Percentiles rank a stretch among this genome's conserved stretches.
Conservation (phyloP, 1,140 invertebrate species). For the Papilio xuthus region DNA sequence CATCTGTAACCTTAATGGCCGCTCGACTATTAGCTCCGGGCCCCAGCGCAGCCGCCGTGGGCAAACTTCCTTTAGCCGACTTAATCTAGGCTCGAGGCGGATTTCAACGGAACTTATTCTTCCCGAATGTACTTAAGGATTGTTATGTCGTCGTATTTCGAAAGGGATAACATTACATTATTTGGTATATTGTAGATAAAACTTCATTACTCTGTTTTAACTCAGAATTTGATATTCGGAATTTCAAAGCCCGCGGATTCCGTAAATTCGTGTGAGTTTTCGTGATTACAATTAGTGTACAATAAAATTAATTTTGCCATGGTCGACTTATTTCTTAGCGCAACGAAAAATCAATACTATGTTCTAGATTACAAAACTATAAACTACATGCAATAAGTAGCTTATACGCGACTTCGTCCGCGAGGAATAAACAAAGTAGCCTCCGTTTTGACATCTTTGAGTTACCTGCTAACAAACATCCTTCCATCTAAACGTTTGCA, state of each 20-base stretch:
- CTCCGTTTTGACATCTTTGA: no score
- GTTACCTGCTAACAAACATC: no score
- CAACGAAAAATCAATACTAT: background rate
- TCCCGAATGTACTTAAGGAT: constrained; percentile 48
- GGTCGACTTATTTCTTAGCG: background rate
- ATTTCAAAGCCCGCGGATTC: background rate
- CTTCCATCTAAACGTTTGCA: no score
- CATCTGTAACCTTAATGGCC: constrained; percentile 55
- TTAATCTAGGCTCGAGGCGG: constrained; percentile 55
- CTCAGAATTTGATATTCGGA: background rate
- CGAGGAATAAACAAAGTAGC: no score
- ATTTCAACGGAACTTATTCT: constrained; percentile 51
- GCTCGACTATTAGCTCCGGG: constrained; percentile 55
- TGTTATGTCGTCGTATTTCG: constrained; percentile 37
- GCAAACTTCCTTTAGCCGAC: constrained; percentile 53
- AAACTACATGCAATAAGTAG: no score
- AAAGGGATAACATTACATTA: constrained; percentile 34
- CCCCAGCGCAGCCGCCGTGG: constrained; percentile 41
- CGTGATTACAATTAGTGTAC: background rate
- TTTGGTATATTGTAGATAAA: constrained; percentile 29
- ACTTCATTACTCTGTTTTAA: background rate
- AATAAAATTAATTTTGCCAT: background rate
- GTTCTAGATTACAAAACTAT: background rate
- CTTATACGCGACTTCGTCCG: no score
- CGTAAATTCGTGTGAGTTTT: background rate